phyloP scores from a whole-genome alignment of 2,797 vertebrate species.

The Sebastes hubbsi region DNA sequence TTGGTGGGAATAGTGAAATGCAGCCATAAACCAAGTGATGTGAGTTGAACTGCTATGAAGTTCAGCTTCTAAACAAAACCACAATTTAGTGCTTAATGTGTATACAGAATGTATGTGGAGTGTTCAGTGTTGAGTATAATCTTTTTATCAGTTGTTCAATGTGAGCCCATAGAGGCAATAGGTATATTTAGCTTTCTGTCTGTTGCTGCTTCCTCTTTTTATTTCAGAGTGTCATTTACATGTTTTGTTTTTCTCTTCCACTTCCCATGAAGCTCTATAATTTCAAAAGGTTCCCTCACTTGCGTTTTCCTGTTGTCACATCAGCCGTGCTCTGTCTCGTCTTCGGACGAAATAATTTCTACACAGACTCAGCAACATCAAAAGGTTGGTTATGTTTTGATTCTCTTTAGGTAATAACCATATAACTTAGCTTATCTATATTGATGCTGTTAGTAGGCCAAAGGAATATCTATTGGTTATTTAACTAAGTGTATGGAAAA shows the following conservation, averaged over 20 bases:
- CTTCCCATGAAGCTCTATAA: not conserved
- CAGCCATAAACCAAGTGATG: not conserved
- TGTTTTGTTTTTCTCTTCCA: not conserved
- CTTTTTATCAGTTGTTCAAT: not conserved
- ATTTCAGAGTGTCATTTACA: not conserved
- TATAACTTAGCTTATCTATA: not conserved
- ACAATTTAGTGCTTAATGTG: not conserved
- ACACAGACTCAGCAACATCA: not conserved
- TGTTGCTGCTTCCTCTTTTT: constrained; percentile 20
- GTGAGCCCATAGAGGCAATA: not conserved
- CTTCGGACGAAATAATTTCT: not conserved
- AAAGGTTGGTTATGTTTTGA: constrained; percentile 6
- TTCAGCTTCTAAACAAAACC: not conserved
- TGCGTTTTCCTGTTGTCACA: not conserved
- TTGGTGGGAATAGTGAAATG: not conserved
- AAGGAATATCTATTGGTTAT: not conserved
- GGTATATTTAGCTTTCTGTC: not conserved
- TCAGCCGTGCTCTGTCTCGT: not conserved
- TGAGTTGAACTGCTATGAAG: not conserved
- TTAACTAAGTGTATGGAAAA: not conserved
- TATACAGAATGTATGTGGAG: not conserved
- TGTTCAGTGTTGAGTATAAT: not conserved
- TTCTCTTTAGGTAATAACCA: not conserved
- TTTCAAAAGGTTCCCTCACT: not conserved
- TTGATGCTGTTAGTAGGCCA: not conserved